Percentiles rank a stretch among this genome's conserved stretches.
Conservation (phyloP, 2,797 vertebrate genomes). For the Anableps anableps region DNA sequence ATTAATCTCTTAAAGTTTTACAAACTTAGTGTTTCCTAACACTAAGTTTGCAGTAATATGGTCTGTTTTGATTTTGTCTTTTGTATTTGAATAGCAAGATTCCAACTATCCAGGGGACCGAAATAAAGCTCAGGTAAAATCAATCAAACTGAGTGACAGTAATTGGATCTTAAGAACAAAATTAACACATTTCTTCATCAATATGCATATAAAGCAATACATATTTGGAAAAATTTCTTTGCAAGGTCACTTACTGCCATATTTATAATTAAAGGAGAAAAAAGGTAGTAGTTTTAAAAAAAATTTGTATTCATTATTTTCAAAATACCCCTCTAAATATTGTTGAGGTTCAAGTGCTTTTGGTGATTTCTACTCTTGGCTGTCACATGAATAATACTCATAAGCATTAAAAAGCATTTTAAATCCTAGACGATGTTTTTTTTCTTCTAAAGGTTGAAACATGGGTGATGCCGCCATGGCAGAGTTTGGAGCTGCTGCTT, state of each 20-base stretch:
- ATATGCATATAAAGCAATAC: not conserved
- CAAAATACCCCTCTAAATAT: not conserved
- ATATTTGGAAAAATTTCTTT: not conserved
- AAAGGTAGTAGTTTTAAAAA: too few relatives aligned
- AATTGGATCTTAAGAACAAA: not conserved
- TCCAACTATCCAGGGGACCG: conserved; percentile 22
- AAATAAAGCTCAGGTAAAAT: conserved; percentile 49
- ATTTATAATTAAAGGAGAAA: not conserved
- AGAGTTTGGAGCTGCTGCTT: conserved; percentile 86
- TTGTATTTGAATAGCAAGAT: conserved; percentile 26
- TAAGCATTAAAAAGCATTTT: not conserved
- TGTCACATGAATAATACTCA: not conserved
- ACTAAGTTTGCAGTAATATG: conserved; percentile 4
- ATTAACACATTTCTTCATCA: not conserved
- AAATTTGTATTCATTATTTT: not conserved
- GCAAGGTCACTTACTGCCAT: not conserved
- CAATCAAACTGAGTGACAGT: not conserved
- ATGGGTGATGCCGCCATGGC: conserved; percentile 84
- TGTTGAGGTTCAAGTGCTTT: not conserved
- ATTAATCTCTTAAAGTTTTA: not conserved
- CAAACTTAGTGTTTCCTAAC: not conserved
- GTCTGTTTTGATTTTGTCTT: conserved; percentile 21
- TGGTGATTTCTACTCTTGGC: not conserved
- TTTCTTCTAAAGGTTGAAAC: conserved; percentile 38
- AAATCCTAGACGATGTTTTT: not conserved